Conservation (phyloP, 2,113 vertebrate genomes). For the Elephas maximus region DNA sequence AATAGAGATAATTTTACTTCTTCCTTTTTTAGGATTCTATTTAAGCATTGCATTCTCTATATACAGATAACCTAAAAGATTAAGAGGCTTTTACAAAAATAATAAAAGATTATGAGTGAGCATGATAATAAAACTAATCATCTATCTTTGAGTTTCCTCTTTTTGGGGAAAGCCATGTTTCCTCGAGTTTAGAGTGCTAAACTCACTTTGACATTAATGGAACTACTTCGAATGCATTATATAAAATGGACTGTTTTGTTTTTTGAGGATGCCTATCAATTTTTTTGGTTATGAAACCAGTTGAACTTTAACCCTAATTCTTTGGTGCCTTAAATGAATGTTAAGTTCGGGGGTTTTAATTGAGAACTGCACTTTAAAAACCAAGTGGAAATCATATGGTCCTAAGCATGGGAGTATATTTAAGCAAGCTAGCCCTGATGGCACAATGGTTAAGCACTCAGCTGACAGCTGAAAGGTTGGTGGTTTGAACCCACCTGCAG, state of each 20-base stretch:
- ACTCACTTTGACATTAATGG: background rate
- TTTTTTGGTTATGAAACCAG: background rate
- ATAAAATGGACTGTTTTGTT: background rate
- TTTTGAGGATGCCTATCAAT: background rate
- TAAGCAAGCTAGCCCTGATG: background rate
- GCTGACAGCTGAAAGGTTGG: background rate
- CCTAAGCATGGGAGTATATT: background rate
- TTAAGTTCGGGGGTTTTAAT: background rate
- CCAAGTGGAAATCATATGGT: background rate
- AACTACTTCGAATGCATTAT: background rate
- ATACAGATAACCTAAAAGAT: background rate
- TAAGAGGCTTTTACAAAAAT: background rate
- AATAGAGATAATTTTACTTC: conserved; percentile 12
- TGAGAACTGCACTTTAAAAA: background rate
- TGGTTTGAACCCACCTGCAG: background rate
- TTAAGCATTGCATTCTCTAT: conserved; percentile 1
- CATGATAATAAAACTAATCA: background rate
- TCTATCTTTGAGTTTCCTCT: background rate
- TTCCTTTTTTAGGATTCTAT: conserved; percentile 43
- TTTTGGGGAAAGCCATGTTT: background rate
- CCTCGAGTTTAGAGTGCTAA: background rate
- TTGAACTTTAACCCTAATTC: background rate
- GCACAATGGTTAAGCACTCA: background rate
- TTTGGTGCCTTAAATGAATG: background rate
- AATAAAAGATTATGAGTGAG: background rate